A percentile compares a stretch with the other conserved stretches of the same genome.
phyloP scores from a whole-genome alignment of 2,888 invertebrate species.

The Macrosiphum euphorbiae region DNA sequence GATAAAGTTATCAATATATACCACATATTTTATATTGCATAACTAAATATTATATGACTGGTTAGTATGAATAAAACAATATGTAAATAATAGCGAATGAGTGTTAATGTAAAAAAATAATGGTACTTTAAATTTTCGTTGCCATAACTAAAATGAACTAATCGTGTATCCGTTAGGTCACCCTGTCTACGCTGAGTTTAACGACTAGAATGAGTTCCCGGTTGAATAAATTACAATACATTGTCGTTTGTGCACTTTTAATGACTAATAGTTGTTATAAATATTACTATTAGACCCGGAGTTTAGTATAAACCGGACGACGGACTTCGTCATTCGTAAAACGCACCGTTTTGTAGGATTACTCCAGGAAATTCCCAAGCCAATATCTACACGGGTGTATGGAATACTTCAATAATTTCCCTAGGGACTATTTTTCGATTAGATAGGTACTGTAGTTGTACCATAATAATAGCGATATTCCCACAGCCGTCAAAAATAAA shows the following conservation, averaged over 20 bases:
- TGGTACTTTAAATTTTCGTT: neutral
- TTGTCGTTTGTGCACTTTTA: neutral
- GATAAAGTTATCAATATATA: neutral
- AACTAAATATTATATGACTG: neutral
- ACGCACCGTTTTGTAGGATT: neutral
- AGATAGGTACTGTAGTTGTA: conserved; percentile 2
- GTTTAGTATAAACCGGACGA: neutral
- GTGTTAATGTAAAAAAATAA: neutral
- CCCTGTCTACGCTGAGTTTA: neutral
- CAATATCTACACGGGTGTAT: neutral
- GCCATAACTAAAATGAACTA: neutral
- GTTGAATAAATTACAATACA: neutral
- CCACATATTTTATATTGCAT: too few relatives aligned
- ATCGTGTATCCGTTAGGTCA: neutral
- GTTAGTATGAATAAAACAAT: neutral
- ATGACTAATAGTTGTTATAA: neutral
- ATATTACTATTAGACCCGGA: neutral
- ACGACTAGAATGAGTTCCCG: neutral
- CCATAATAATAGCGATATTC: conserved; percentile 5
- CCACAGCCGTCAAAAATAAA: neutral
- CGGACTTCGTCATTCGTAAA: neutral
- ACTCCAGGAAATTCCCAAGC: conserved; percentile 5
- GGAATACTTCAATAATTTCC: conserved; percentile 53
- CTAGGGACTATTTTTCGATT: conserved; percentile 56
- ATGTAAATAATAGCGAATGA: neutral